Conservation (phyloP, 2,888 invertebrate species). For the Theodoxus fluviatilis region DNA sequence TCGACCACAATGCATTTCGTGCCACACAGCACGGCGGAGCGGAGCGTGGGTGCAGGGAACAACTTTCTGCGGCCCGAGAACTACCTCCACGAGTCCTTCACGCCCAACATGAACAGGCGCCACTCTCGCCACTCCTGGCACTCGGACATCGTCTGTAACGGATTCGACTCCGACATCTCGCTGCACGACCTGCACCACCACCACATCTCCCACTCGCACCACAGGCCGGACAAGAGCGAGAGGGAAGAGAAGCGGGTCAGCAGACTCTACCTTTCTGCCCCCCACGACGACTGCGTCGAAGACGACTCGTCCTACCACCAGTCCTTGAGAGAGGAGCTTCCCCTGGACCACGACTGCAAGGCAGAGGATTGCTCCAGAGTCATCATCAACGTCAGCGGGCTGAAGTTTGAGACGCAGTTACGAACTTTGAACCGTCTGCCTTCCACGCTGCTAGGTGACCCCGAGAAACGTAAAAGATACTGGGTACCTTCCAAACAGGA, state of each 20-base stretch:
- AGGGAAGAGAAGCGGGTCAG: too few relatives aligned
- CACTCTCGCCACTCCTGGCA: neutral
- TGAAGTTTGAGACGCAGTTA: constrained; percentile 62
- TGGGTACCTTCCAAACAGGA: constrained; percentile 58
- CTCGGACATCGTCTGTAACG: neutral
- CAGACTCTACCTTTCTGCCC: too few relatives aligned
- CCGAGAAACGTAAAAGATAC: constrained; percentile 48
- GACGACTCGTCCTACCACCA: constrained; percentile 5
- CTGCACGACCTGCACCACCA: neutral
- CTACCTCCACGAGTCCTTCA: neutral
- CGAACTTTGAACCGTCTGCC: constrained; percentile 61
- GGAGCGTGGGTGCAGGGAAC: constrained; percentile 17
- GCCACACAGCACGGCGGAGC: constrained; percentile 9
- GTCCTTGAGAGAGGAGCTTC: constrained; percentile 25
- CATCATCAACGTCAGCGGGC: constrained; percentile 59
- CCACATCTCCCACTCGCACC: neutral
- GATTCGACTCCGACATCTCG: constrained; percentile 14
- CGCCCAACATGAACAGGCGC: neutral
- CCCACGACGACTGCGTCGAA: neutral
- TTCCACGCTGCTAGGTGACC: constrained; percentile 59
- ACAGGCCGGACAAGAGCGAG: neutral
- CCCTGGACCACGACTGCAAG: constrained; percentile 45
- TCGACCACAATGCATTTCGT: constrained; percentile 27
- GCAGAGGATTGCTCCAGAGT: constrained; percentile 49
- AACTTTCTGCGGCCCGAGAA: constrained; percentile 18